These are phyloP conservation scores for Schizotus pectinicornis DNA, from an alignment of 2,888 invertebrate genomes.

Conservation along the genomic window DNA sequence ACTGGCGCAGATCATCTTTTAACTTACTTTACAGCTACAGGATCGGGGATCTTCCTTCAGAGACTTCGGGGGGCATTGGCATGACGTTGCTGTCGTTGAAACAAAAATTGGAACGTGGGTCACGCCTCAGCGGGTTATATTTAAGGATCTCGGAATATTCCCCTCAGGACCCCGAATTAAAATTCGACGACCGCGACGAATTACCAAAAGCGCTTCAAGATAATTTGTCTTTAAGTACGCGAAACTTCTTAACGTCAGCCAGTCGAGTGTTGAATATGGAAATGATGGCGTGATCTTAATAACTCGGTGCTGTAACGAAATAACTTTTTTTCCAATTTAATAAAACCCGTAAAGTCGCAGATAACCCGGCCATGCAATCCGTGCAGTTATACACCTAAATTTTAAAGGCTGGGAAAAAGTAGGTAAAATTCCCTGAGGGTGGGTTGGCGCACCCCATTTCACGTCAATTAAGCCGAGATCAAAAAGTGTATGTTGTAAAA, in stretches of 20 bases:
- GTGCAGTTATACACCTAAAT: neutral
- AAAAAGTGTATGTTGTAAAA: conserved; percentile 8
- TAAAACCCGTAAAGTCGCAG: neutral
- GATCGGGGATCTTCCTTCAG: too few relatives aligned
- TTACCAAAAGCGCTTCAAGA: neutral
- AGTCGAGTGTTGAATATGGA: neutral
- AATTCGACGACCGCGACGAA: neutral
- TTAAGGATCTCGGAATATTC: too few relatives aligned
- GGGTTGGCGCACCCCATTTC: conserved; percentile 5
- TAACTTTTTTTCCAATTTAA: neutral
- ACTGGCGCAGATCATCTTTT: too few relatives aligned
- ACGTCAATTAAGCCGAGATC: conserved; percentile 26
- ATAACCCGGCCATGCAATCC: neutral
- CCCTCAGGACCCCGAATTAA: too few relatives aligned
- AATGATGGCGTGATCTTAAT: neutral
- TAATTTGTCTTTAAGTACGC: neutral
- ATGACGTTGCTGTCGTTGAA: too few relatives aligned
- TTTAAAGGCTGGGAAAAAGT: neutral
- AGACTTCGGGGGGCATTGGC: too few relatives aligned
- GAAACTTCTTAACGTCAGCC: neutral
- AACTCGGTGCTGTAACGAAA: neutral
- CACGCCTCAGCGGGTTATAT: too few relatives aligned
- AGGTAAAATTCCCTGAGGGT: neutral
- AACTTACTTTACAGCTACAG: too few relatives aligned
- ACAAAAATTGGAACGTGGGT: too few relatives aligned